A percentile compares a stretch with the other conserved stretches of the same genome.
phyloP scores from a whole-genome alignment of 2,113 vertebrate genomes.

The Illadopsis cleaveri region DNA sequence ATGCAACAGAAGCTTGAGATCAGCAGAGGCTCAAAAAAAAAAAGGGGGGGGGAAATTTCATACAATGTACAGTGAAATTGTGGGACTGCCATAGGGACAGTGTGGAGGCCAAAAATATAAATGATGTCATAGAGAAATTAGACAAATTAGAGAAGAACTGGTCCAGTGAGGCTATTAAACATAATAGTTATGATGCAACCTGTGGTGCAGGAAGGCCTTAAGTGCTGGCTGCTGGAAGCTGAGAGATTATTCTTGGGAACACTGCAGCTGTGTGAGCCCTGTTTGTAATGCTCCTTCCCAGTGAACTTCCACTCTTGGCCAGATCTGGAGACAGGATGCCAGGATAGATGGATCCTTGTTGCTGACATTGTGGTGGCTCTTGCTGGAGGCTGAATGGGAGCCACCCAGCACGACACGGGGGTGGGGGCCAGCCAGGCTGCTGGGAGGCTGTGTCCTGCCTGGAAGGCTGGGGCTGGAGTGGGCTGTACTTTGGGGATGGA shows the following conservation, averaged over 20 bases:
- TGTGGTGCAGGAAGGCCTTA: conserved; percentile 2
- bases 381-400: neutral
- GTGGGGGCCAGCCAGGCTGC: neutral
- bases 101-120: neutral
- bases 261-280: neutral
- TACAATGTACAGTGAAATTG: neutral
- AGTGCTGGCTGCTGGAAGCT: conserved; percentile 23
- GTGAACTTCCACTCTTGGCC: neutral
- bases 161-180: conserved; percentile 43
- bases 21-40: neutral
- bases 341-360: neutral
- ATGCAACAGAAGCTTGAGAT: neutral
- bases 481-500: neutral
- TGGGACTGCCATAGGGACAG: neutral
- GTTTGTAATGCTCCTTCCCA: neutral
- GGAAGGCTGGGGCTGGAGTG: neutral
- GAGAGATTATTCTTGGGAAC: conserved; percentile 23
- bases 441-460: neutral
- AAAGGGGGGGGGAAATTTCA: neutral
- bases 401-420: fast-evolving
- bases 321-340: neutral
- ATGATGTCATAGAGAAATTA: conserved; percentile 46
- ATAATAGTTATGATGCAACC: conserved; percentile 51
- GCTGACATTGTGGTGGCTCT: neutral
- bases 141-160: conserved; percentile 52